Evolutionary conservation across 1,140 invertebrate genomes (phyloP), one percentile per base, ranked within the genome.

Genomic region (Neodiprion lecontei): DNA sequence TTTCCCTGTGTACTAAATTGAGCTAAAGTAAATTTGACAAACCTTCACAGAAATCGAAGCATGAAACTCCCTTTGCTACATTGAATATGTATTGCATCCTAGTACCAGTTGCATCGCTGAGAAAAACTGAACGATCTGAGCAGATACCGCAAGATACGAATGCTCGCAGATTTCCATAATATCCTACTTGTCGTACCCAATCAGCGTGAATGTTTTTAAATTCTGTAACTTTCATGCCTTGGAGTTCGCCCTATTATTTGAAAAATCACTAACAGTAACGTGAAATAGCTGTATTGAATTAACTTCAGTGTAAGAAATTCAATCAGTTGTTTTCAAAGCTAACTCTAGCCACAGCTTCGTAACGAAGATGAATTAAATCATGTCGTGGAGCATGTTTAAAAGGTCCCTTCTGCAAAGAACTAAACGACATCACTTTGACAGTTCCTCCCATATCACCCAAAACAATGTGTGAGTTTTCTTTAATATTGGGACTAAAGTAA

Each of bases 371-470:
- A 11, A 89, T 83, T 10, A 92, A 78, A n/a, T 91, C 90, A 10
- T 89, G 85, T 5, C 91, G 90, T 1, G 91, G 87, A 76, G 89
- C 86, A 77, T 91, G 93, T 76, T 91, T 91, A 77, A 94, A 94
- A 1, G 92, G 93, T 0, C 92, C 91, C 65, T 91, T 89, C 53
- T 90, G 82, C 21, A 89, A 77, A 0, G 91, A 86, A 53, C 87
- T 89, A 80, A 94, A 94, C 21, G 84, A 83, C 48, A 95, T 82
- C n/a, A 93, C 83, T 47, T 88, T 89, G 1, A 94, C 88, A 78
- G 90, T 91, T 17, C 94, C 94, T 10, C 89, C 90, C 77, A 90
- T 91, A 77, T 94, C 93, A 0, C 93, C 94, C 11, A 91, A 83
- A n/a, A 93, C 85, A 48, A 95, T 81, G 21, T 90, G 89, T 4